A percentile compares a stretch with the other conserved stretches of the same genome.
phyloP scores from a whole-genome alignment of 2,888 invertebrate genomes.

The Apoderus coryli region DNA sequence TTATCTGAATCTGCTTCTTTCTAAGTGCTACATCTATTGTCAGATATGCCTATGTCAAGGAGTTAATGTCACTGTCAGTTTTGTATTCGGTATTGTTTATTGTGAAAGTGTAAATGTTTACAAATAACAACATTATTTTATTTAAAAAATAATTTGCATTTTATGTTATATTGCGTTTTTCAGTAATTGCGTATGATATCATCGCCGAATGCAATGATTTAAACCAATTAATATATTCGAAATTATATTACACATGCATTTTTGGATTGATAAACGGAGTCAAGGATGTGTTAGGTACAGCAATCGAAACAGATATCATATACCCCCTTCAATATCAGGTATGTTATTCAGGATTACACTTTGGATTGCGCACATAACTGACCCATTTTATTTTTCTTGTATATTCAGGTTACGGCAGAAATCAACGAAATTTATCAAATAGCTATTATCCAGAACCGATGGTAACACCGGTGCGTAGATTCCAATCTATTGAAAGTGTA shows the following conservation, averaged over 20 bases:
- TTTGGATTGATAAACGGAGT: slow-evolving; percentile 76
- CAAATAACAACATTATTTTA: too few species aligned
- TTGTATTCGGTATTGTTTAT: too few species aligned
- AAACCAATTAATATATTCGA: too few species aligned
- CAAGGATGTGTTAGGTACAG: slow-evolving; percentile 61
- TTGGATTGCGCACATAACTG: slow-evolving; percentile 4
- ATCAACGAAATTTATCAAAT: slow-evolving; percentile 22
- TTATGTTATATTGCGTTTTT: too few species aligned
- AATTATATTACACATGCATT: slow-evolving; percentile 57
- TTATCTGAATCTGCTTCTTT: too few species aligned
- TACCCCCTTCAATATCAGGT: slow-evolving; percentile 50
- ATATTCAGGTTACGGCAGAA: slow-evolving; percentile 22
- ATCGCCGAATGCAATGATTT: too few species aligned
- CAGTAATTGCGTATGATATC: too few species aligned
- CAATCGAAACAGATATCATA: slow-evolving; percentile 51
- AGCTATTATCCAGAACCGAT: slow-evolving; percentile 33
- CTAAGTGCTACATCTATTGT: too few species aligned
- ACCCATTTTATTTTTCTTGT: neutral
- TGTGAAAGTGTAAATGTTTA: too few species aligned
- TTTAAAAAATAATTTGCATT: too few species aligned
- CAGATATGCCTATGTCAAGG: too few species aligned
- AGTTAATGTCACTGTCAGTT: too few species aligned
- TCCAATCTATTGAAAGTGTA: slow-evolving; percentile 42
- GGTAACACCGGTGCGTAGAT: slow-evolving; percentile 57
- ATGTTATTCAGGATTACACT: slow-evolving; percentile 6